Percentiles rank a stretch among this genome's conserved stretches.
Conservation (phyloP, 2,797 vertebrate genomes). For the Pangasius krempfi region DNA sequence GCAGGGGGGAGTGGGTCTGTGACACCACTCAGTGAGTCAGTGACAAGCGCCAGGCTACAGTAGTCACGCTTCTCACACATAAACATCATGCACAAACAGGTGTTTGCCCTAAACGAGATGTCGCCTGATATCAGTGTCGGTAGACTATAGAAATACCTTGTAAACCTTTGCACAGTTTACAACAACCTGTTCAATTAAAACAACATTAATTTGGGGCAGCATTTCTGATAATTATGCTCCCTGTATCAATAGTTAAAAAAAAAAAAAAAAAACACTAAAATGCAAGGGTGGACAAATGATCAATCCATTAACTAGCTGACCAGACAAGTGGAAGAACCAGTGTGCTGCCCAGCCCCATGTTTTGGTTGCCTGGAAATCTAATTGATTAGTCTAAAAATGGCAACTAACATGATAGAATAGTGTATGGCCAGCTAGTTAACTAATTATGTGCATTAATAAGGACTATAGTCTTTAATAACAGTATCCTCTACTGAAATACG, state of each 20-base stretch:
- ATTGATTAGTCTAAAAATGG: neutral
- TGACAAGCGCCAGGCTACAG: slow-evolving; percentile 30
- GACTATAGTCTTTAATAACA: neutral
- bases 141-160: slow-evolving; percentile 23
- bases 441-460: slow-evolving; percentile 1
- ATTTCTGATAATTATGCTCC: neutral
- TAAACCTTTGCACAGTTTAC: neutral
- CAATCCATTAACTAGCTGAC: neutral
- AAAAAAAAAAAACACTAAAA: neutral
- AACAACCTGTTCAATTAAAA: neutral
- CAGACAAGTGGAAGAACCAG: neutral
- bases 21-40: slow-evolving; percentile 23
- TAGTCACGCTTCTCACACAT: slow-evolving; percentile 61
- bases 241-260: neutral
- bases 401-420: neutral
- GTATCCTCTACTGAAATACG: neutral
- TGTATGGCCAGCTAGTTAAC: neutral
- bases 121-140: neutral
- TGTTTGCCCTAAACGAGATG: slow-evolving; percentile 14
- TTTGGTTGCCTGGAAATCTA: neutral
- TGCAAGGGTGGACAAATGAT: neutral
- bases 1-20: slow-evolving; percentile 17
- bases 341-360: neutral
- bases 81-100: slow-evolving; percentile 52
- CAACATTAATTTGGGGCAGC: neutral